Evolutionary conservation across 2,113 vertebrate species (phyloP), one percentile per base, ranked within the genome.

Genomic region (Megaleporinus macrocephalus): DNA sequence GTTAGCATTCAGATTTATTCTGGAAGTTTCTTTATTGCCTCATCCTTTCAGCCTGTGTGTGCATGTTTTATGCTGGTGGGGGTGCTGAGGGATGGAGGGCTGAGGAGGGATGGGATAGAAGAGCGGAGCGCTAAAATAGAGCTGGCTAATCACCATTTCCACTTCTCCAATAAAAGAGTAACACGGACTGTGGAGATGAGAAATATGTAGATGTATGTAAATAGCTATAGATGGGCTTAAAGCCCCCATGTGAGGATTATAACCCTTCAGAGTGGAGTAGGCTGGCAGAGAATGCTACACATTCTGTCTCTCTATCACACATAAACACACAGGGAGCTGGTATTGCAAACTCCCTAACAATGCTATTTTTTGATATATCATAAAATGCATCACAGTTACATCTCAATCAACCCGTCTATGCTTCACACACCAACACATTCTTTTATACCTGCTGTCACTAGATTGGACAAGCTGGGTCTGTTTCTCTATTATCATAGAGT

Each of bases 201-300:
- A 92, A 92, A 93, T 91, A 93, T 93, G 92, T 87, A 93, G 89
- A 94, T 93, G 78, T 92, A 93, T 94, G 92, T 88, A 90, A 93
- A 92, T 93, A 86, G 55, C 15, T 51, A 87, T 82, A 85, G 88
- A 91, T 87, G 87, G 90, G 86, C 89, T 88, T 84, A 88, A 86
- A 85, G 89, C 91, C 87, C 87, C 73, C 88, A 80, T 84, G 82
- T 90, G 89, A 87, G 89, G 88, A 92, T 93, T 88, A 92, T 89
- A 90, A 89, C 90, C 88, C 89, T 91, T 86, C 12, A 83, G 88
- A 85, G 87, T 89, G 87, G 87, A 91, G 91, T 88, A 87, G 86
- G 71, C 73, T 86, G 76, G 41, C 83, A 82, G 83, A 88, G 88
- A 78, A 89, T 87, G 69, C 65, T 30, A 13, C 59, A 65, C 30